These are phyloP conservation scores for Toxostoma redivivum DNA, from an alignment of 2,113 vertebrate species.

Conservation along the genomic window DNA sequence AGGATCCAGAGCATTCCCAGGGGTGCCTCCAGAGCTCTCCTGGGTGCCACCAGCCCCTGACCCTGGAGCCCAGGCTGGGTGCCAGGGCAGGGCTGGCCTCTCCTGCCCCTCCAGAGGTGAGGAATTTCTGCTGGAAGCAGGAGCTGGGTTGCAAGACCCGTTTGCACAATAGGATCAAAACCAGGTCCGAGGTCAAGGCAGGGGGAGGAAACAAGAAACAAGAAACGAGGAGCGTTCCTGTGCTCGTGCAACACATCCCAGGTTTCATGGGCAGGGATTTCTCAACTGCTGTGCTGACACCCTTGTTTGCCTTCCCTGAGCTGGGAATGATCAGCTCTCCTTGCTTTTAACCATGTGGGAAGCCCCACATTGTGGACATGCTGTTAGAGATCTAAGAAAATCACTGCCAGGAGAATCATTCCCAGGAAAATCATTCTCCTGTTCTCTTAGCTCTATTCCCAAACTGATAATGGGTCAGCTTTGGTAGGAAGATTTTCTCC, in stretches of 20 bases:
- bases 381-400: no score
- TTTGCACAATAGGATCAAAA: neutral
- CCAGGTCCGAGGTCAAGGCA: neutral
- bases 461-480: no score
- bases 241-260: neutral
- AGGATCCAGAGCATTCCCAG: neutral
- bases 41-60: neutral
- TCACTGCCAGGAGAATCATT: no score
- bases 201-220: neutral
- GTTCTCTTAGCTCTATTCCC: no score
- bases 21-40: accelerated
- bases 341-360: neutral
- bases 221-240: neutral
- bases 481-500: no score
- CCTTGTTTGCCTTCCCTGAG: neutral
- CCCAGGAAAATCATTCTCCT: no score
- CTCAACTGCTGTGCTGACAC: neutral
- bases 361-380: no score
- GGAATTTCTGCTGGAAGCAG: neutral
- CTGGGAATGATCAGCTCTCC: neutral
- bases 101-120: neutral
- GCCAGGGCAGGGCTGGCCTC: neutral
- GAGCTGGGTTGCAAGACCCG: neutral
- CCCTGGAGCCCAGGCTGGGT: neutral
- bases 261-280: neutral